Evolutionary conservation across 2,113 vertebrate genomes (phyloP), one percentile per base, ranked within the genome.

Genomic region (Micronycteris hirsuta): DNA sequence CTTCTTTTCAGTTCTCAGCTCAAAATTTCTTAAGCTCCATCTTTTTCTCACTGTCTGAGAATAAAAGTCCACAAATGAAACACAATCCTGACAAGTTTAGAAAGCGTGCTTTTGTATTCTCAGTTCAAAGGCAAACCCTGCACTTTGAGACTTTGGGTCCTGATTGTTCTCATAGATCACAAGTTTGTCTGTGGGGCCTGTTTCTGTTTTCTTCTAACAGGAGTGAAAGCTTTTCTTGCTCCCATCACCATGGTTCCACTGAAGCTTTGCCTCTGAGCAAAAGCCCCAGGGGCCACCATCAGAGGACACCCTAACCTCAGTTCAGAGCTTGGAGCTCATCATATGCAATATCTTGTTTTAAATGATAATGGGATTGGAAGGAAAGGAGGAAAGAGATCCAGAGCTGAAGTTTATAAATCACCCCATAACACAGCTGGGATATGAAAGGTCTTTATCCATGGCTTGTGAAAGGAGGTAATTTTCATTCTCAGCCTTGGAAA

Each of bases 41-140:
- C 63, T 93, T 71, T 97, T 91, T 65, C 56, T 89, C 54, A 31
- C 38, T 4, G 43, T 86, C 77, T 38, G 84, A 95, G 74, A 97
- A 92, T 74, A 92, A 67, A 96, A 81, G 52, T 90, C 70, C 47
- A 91, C 70, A 90, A 89, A 92, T 58, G n/a, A 95, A 96, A 97
- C 38, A 22, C 2, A 82, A 87, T 73, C 61, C 84, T 86, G 73
- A 56, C 63, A 95, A 92, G 90, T 76, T 86, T 91, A 82, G 65
- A 81, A 90, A 92, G 88, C 43, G 33, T 56, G 68, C 82, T 97
- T 90, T 93, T 70, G 93, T 26, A 12, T 47, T 77, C 63, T 84
- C 65, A 38, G 77, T 80, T 94, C 54, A 89, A 82, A 86, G 85
- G 58, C 85, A 92, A 11, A 2, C 33, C 26, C 24, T 38, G 11